Conservation (phyloP, 1,140 invertebrate genomes). For the Drosophila bocki region DNA sequence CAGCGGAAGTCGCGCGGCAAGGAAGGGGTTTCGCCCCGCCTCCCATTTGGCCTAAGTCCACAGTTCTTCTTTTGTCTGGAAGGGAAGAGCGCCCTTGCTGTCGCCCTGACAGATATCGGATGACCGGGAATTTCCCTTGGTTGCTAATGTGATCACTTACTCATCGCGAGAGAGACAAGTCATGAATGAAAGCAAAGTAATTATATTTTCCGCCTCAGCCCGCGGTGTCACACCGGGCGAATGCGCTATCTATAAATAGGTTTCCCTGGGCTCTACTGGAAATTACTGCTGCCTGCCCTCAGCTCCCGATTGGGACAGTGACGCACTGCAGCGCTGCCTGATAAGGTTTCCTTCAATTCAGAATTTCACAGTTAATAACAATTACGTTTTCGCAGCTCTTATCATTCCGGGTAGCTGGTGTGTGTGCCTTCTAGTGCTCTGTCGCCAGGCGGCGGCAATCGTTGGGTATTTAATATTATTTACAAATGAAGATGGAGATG, state of each 20-base stretch:
- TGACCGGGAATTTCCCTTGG: conserved; percentile 19
- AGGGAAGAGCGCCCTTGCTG: conserved; percentile 5
- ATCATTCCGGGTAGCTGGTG: conserved; percentile 39
- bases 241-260: conserved; percentile 74
- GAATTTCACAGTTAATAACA: conserved; percentile 70
- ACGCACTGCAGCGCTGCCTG: conserved; percentile 47
- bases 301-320: conserved; percentile 36
- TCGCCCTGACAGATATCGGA: conserved; percentile 12
- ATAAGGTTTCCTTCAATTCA: conserved; percentile 47
- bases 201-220: conserved; percentile 29
- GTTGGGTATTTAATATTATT: not conserved
- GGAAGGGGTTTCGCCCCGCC: conserved; percentile 10
- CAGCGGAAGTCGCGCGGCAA: conserved; percentile 41
- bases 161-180: conserved; percentile 37
- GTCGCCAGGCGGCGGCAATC: conserved; percentile 45
- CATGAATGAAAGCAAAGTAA: conserved; percentile 71
- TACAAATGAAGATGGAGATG: conserved; percentile 1
- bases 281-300: conserved; percentile 26
- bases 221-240: conserved; percentile 46
- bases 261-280: conserved; percentile 28
- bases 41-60: conserved; percentile 4
- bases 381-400: conserved; percentile 57
- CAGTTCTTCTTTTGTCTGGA: conserved; percentile 23
- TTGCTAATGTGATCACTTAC: conserved; percentile 29
- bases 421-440: conserved; percentile 1